Conservation (phyloP, 2,113 vertebrate genomes). For the Callospermophilus lateralis region DNA sequence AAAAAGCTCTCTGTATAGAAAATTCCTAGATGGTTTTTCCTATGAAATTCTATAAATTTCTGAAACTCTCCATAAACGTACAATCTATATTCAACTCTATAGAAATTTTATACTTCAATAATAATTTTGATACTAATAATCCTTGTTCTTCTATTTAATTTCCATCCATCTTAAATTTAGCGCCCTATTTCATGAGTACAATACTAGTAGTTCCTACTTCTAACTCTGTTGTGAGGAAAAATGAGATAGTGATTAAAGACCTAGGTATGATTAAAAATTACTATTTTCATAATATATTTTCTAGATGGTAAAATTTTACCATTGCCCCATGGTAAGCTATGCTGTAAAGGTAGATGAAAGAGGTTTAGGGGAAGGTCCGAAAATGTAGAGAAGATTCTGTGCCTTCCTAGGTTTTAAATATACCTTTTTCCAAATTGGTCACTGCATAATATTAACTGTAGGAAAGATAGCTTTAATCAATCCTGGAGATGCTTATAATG, state of each 20-base stretch:
- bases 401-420: not conserved
- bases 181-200: not conserved
- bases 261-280: not conserved
- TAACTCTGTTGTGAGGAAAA: not conserved
- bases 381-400: not conserved
- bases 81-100: no score
- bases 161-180: no score
- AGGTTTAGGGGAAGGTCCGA: not conserved
- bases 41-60: no score
- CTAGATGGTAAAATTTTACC: not conserved
- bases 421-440: not conserved
- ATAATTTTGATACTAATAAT: no score
- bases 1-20: no score
- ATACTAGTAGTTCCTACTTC: not conserved
- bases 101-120: no score
- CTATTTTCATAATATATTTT: not conserved
- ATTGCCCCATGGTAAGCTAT: not conserved
- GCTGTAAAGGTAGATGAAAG: not conserved
- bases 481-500: not conserved
- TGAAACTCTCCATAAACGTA: no score
- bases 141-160: no score
- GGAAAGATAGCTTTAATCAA: not conserved
- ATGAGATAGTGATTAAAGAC: not conserved
- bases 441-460: not conserved
- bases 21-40: no score